Conservation (phyloP, 2,113 vertebrate genomes). For the Oryzias melastigma region DNA sequence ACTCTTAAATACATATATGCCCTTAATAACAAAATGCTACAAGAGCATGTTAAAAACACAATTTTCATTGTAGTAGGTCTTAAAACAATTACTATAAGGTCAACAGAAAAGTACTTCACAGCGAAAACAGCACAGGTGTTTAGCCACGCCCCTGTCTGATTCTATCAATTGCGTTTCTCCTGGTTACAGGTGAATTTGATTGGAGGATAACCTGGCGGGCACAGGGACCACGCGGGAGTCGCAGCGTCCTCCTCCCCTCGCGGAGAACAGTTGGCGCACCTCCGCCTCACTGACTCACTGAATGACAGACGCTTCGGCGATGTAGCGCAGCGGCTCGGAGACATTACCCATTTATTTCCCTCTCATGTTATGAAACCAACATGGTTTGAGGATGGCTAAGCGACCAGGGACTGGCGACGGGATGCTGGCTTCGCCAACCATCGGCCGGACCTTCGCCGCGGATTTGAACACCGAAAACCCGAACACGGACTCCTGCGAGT, state of each 20-base stretch:
- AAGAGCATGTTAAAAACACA: no score
- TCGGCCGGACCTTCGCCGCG: constrained; percentile 45
- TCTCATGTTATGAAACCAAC: neutral
- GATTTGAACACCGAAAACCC: constrained; percentile 49
- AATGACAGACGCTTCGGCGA: constrained; percentile 1
- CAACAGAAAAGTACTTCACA: no score
- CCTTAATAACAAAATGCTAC: no score
- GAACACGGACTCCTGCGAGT: constrained; percentile 50
- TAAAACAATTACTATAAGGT: no score
- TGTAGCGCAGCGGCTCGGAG: neutral
- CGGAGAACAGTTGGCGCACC: neutral
- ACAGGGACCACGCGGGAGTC: constrained; percentile 52
- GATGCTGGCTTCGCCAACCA: constrained; percentile 59
- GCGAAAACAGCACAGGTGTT: no score
- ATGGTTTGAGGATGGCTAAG: constrained; percentile 69
- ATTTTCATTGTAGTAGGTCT: no score
- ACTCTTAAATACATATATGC: no score
- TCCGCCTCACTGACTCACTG: neutral
- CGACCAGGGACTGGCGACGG: constrained; percentile 63
- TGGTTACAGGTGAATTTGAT: neutral
- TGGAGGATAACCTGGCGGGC: constrained; percentile 6
- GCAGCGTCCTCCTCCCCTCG: neutral
- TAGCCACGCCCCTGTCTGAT: no score
- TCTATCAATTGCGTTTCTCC: no score
- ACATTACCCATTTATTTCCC: neutral